Conservation (phyloP, 2,888 invertebrate genomes). For the Orchestes rusci region DNA sequence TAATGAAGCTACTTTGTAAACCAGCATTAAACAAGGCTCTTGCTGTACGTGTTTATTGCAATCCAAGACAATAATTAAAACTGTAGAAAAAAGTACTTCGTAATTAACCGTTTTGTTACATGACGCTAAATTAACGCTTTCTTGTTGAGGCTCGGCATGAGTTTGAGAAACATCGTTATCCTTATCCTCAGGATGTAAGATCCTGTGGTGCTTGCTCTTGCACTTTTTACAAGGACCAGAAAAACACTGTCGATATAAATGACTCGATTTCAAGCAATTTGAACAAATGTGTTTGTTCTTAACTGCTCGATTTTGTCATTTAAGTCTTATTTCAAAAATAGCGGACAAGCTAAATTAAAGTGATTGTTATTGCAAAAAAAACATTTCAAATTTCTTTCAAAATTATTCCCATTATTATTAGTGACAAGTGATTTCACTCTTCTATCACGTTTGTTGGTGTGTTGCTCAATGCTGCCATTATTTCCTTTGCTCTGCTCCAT, state of each 20-base stretch:
- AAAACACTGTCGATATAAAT: conserved; percentile 5
- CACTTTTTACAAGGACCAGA: conserved; percentile 4
- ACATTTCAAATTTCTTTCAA: background rate
- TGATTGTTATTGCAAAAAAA: conserved; percentile 2
- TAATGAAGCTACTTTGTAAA: conserved; percentile 10
- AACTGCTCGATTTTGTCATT: conserved; percentile 1
- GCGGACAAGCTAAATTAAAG: background rate
- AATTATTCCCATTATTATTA: background rate
- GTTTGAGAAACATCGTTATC: background rate
- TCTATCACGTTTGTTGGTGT: background rate
- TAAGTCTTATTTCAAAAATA: background rate
- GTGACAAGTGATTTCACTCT: background rate
- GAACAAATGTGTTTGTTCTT: background rate
- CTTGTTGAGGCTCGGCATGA: background rate
- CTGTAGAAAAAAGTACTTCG: conserved; percentile 9
- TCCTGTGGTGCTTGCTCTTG: conserved; percentile 1
- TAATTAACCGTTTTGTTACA: background rate
- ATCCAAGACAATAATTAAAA: conserved; percentile 9
- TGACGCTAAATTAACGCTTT: conserved; percentile 1
- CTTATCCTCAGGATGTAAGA: conserved; percentile 1
- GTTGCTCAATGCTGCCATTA: background rate
- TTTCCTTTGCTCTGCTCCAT: conserved; percentile 2
- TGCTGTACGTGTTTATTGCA: conserved; percentile 6
- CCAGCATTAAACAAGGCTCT: conserved; percentile 11
- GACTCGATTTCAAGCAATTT: conserved; percentile 5